Conservation (phyloP, 1,140 invertebrate species). For the Trypoxylus dichotomus region DNA sequence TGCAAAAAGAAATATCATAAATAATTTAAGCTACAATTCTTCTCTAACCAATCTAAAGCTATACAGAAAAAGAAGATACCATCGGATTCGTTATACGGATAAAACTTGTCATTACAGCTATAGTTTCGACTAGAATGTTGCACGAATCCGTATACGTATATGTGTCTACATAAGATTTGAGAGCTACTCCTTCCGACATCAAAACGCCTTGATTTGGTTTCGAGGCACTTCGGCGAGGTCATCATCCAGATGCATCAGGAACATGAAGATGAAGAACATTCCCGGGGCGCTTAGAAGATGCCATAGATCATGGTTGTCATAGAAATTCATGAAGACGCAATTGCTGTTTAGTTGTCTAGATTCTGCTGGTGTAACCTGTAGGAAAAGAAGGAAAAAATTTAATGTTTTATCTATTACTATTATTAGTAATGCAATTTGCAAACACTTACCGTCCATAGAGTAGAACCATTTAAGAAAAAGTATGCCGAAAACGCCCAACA, state of each 20-base stretch:
- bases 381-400: too few species aligned
- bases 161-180: too few species aligned
- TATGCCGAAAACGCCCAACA: slow-evolving; percentile 71
- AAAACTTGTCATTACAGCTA: background rate
- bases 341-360: slow-evolving; percentile 65
- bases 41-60: background rate
- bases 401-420: too few species aligned
- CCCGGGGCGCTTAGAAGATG: slow-evolving; percentile 70
- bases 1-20: too few species aligned
- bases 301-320: slow-evolving; percentile 75
- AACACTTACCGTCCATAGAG: slow-evolving; percentile 70
- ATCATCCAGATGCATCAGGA: slow-evolving; percentile 52
- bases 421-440: too few species aligned
- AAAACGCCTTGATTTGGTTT: slow-evolving; percentile 40
- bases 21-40: too few species aligned
- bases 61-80: background rate
- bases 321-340: slow-evolving; percentile 68
- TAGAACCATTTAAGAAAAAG: slow-evolving; percentile 77
- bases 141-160: background rate
- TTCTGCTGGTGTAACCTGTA: slow-evolving; percentile 64
- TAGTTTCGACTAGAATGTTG: background rate
- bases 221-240: slow-evolving; percentile 41
- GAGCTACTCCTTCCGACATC: background rate
- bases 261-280: slow-evolving; percentile 71
- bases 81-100: background rate